Percentiles rank a stretch among this genome's conserved stretches.
These are phyloP conservation scores for Drosophila bunnanda DNA, from an alignment of 2,888 invertebrate genomes.

Conservation along the genomic window DNA sequence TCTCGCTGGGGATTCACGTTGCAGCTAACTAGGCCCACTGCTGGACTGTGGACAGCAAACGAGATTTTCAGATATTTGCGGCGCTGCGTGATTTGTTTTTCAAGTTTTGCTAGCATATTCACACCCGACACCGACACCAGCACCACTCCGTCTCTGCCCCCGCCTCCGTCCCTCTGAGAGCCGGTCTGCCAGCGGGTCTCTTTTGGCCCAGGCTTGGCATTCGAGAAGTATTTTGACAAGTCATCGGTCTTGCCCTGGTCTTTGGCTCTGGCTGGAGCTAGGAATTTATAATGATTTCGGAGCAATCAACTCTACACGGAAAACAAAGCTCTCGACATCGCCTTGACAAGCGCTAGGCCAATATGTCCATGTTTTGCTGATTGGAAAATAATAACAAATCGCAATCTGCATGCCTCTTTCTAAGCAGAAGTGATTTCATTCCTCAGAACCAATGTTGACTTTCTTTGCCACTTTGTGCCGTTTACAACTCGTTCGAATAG, in stretches of 20 bases:
- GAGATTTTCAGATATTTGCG: slow-evolving; percentile 46
- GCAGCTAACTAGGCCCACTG: slow-evolving; percentile 34
- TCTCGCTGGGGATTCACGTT: slow-evolving; percentile 20
- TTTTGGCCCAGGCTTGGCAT: slow-evolving; percentile 34
- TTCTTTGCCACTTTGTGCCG: not conserved
- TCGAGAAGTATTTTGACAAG: slow-evolving; percentile 56
- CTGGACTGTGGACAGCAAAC: slow-evolving; percentile 35
- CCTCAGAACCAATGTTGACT: not conserved
- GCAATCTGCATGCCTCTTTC: too few relatives aligned
- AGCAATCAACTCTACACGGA: slow-evolving; percentile 6
- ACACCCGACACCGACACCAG: slow-evolving; percentile 5
- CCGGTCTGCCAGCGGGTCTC: slow-evolving; percentile 13
- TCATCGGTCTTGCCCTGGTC: slow-evolving; percentile 72
- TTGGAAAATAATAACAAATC: not conserved
- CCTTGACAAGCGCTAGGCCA: not conserved
- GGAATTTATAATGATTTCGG: slow-evolving; percentile 34
- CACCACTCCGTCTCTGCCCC: not conserved
- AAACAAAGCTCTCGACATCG: slow-evolving; percentile 1
- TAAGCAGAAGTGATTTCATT: not conserved
- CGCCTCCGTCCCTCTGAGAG: slow-evolving; percentile 14
- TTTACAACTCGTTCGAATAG: too few relatives aligned
- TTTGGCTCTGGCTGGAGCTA: slow-evolving; percentile 34
- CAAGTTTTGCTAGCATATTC: slow-evolving; percentile 46
- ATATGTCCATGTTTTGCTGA: not conserved
- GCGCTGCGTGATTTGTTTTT: slow-evolving; percentile 45